phyloP scores from a whole-genome alignment of 2,888 invertebrate species.

The Kryphioiulus occultus region DNA sequence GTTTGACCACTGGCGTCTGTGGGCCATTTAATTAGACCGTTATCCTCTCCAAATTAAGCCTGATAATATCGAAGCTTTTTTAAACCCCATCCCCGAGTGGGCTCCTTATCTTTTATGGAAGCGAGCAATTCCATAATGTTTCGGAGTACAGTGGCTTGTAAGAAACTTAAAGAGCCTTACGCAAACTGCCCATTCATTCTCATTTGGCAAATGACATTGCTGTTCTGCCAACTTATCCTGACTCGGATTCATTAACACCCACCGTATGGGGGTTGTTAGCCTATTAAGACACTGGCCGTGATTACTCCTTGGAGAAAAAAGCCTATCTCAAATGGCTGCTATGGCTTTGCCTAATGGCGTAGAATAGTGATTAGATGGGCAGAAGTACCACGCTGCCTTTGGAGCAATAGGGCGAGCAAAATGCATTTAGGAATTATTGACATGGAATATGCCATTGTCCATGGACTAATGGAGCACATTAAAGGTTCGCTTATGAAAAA shows the following conservation, averaged over 20 bases:
- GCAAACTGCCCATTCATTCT: conserved; percentile 42
- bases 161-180: conserved; percentile 12
- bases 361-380: conserved; percentile 35
- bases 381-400: not conserved
- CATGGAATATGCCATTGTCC: not conserved
- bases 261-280: conserved; percentile 41
- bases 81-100: not conserved
- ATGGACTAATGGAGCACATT: not conserved
- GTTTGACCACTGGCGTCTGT: not conserved
- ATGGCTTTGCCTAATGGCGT: conserved; percentile 25
- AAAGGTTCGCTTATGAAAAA: not conserved
- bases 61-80: not conserved
- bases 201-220: conserved; percentile 46
- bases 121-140: conserved; percentile 11
- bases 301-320: conserved; percentile 44
- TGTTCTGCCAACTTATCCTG: conserved; percentile 42
- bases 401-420: not conserved
- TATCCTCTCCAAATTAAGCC: conserved; percentile 18
- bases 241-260: conserved; percentile 46
- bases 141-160: conserved; percentile 24
- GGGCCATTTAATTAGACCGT: not conserved
- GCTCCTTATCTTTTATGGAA: conserved; percentile 31
- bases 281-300: conserved; percentile 43
- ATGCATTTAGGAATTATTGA: not conserved
- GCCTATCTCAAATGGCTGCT: conserved; percentile 3